Conservation (phyloP, 2,797 vertebrate genomes). For the Acanthurus lineatus region DNA sequence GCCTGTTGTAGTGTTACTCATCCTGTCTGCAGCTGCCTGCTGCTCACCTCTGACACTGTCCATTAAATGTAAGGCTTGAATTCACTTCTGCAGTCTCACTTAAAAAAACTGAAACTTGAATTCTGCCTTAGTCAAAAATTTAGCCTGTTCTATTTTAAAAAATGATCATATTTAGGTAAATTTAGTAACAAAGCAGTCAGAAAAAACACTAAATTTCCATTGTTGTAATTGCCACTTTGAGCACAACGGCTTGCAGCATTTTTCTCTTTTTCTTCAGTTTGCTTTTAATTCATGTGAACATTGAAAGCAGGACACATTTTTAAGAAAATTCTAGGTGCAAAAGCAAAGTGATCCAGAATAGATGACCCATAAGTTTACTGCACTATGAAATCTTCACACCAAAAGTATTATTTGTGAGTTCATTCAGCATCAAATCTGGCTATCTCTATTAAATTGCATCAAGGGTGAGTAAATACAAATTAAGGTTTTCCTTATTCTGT, state of each 20-base stretch:
- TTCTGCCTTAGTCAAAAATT: slow-evolving; percentile 16
- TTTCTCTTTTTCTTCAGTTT: background rate
- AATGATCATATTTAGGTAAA: slow-evolving; percentile 20
- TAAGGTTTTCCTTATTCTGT: slow-evolving; percentile 43
- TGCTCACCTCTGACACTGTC: slow-evolving; percentile 47
- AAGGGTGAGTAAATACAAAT: slow-evolving; percentile 61
- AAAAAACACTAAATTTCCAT: background rate
- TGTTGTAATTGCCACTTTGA: slow-evolving; percentile 22
- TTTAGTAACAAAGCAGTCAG: slow-evolving; percentile 10
- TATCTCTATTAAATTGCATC: slow-evolving; percentile 49
- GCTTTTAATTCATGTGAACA: slow-evolving; percentile 5
- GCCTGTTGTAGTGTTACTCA: slow-evolving; percentile 61
- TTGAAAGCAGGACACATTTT: slow-evolving; percentile 5
- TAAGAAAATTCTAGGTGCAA: slow-evolving; percentile 1
- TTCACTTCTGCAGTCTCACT: slow-evolving; percentile 31
- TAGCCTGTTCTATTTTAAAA: slow-evolving; percentile 15
- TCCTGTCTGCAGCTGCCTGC: slow-evolving; percentile 54
- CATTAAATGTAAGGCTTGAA: slow-evolving; percentile 56
- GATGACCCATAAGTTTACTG: slow-evolving; percentile 53
- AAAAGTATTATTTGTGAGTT: slow-evolving; percentile 30
- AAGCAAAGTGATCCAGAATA: slow-evolving; percentile 53
- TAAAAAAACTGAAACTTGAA: slow-evolving; percentile 26
- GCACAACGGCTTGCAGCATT: slow-evolving; percentile 7
- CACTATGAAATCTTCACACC: slow-evolving; percentile 47
- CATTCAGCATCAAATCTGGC: slow-evolving; percentile 22